Conservation (phyloP, 2,113 vertebrate genomes). For the Ahaetulla prasina region DNA sequence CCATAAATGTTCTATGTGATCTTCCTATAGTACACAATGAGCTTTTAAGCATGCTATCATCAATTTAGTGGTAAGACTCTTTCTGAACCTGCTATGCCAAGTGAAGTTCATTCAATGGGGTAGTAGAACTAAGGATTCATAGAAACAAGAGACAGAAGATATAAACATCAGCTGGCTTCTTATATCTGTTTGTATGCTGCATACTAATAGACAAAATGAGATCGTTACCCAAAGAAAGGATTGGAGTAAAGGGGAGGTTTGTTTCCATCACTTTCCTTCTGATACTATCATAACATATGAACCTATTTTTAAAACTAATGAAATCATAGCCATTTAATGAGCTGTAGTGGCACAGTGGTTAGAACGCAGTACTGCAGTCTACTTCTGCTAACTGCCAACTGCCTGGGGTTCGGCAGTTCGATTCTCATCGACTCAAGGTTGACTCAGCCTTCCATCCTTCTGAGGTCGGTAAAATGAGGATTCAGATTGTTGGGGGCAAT, state of each 20-base stretch:
- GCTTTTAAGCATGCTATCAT: neutral
- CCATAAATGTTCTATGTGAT: neutral
- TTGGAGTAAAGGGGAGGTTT: neutral
- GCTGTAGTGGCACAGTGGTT: no score
- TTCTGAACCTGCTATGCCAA: neutral
- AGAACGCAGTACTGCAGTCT: no score
- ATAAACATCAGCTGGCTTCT: neutral
- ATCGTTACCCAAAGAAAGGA: neutral
- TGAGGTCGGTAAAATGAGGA: no score
- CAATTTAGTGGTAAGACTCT: neutral
- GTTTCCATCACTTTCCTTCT: neutral
- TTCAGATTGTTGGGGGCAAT: no score
- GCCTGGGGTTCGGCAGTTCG: no score
- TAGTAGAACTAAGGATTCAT: neutral
- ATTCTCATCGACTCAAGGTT: no score
- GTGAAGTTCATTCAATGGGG: neutral
- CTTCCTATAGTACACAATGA: neutral
- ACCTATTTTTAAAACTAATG: constrained; percentile 10
- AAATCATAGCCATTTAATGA: neutral
- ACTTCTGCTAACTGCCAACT: no score
- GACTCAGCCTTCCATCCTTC: no score
- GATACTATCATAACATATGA: neutral
- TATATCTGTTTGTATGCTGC: neutral
- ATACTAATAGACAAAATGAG: neutral
- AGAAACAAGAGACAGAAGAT: neutral